A percentile compares a stretch with the other conserved stretches of the same genome.
Evolutionary conservation across 92 coral and sea anemone genomes (phyloP).

Genomic region (Desmophyllum pertusum): DNA sequence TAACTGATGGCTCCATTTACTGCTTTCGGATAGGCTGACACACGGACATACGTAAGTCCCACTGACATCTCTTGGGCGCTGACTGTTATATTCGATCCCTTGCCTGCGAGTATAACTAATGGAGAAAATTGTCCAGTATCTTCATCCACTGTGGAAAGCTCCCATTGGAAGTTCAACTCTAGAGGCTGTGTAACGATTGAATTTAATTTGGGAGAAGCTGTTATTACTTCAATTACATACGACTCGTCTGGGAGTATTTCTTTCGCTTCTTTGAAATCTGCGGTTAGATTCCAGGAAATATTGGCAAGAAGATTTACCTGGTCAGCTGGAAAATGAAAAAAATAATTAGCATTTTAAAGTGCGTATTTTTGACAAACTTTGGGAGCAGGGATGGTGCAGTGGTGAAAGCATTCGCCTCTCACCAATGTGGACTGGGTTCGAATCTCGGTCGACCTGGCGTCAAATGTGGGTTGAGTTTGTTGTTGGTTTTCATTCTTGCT

Average conservation of each 20-base stretch:
- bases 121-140: constrained; percentile 60
- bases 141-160: constrained; percentile 62
- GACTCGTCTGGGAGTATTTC: constrained; percentile 51
- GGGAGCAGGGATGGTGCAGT: no score
- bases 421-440: no score
- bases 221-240: constrained; percentile 27
- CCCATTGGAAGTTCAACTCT: constrained; percentile 56
- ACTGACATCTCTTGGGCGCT: constrained; percentile 39
- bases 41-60: constrained; percentile 64
- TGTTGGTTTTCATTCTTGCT: no score
- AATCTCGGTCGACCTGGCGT: no score
- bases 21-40: constrained; percentile 52
- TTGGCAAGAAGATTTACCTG: constrained; percentile 44
- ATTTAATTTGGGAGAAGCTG: neutral
- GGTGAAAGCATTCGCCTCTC: no score
- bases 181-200: constrained; percentile 30
- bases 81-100: constrained; percentile 34
- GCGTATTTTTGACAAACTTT: no score
- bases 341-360: no score
- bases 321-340: constrained; percentile 25
- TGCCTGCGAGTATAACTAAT: constrained; percentile 42
- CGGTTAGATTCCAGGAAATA: constrained; percentile 55
- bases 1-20: constrained; percentile 62
- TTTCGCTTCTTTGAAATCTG: constrained; percentile 23
- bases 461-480: no score